Evolutionary conservation across 2,797 vertebrate genomes (phyloP), one percentile per base, ranked within the genome.

Genomic region (Mormyrus proboscirostris): DNA sequence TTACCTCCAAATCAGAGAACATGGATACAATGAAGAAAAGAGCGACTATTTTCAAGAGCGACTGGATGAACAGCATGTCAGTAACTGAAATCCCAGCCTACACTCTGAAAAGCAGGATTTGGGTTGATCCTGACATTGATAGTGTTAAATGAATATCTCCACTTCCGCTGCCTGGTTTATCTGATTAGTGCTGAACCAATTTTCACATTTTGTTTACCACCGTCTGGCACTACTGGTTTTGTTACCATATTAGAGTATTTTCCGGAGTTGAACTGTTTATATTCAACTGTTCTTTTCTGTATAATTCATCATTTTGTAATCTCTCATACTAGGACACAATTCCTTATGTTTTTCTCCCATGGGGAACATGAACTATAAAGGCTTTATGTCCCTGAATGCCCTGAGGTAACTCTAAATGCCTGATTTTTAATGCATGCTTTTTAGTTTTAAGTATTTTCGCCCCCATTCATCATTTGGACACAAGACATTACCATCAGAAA

Each of bases 351-450:
- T 79, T n/a, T n/a, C 19, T n/a, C 73, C 73, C 16, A 19, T 3
- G 38, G 73, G 33, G 14, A 44, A 41, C 73, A 79, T 44, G 7
- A 41, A 19, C 73, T 79, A 38, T 41, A 41, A 38, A 79, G 38
- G 73, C 38, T 79, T 79, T 41, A 79, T 44, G 41, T 44, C 16
- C 9, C 38, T 8, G 2, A 44, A 79, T 79, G 41, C 73, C 73
- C 73, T 6, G 73, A n/a, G 73, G 73, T 44, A 44, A 44, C 41
- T 79, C 41, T 9, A 19, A 79, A 79, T 41, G 19, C 38, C 16
- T 79, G 73, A 79, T 79, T 79, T 41, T 79, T 79, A 79, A 79
- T 79, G 73, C 73, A 44, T 79, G 44, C 73, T 41, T 79, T 44
- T 79, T n/a, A 38, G 38, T 16, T 44, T 79, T 44, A 41, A 44